These are phyloP conservation scores for Tetragnatha montana DNA, from an alignment of 2,888 invertebrate species.

Conservation along the genomic window DNA sequence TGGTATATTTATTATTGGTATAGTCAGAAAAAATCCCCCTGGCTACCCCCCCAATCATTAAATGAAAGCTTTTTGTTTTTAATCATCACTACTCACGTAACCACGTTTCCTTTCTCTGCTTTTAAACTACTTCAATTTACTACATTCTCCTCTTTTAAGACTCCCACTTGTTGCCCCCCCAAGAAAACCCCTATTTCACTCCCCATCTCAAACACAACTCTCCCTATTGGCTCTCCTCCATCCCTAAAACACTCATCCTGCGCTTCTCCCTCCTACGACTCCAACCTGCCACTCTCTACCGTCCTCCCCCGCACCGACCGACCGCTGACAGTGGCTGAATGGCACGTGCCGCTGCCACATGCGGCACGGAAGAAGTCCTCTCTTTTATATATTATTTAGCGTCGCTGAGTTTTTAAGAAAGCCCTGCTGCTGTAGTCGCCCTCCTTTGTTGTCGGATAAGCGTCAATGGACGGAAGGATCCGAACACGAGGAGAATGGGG, in stretches of 20 bases:
- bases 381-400: slow-evolving; percentile 49
- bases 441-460: not conserved
- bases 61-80: no score
- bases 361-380: not conserved
- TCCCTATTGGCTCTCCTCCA: not conserved
- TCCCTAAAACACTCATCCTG: not conserved
- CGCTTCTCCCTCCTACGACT: not conserved
- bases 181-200: not conserved
- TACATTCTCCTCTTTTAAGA: no score
- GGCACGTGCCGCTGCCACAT: slow-evolving; percentile 55
- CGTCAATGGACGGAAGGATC: not conserved
- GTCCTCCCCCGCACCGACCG: not conserved
- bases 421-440: not conserved
- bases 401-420: not conserved
- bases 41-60: no score
- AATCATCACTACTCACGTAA: no score
- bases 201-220: not conserved
- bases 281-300: no score
- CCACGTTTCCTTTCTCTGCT: no score
- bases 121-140: no score
- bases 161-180: not conserved
- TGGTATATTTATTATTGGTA: no score
- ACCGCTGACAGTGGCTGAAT: slow-evolving; percentile 45
- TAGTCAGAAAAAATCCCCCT: no score
- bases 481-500: not conserved